phyloP scores from a whole-genome alignment of 2,797 vertebrate species.

The Megaceryle alcyon region DNA sequence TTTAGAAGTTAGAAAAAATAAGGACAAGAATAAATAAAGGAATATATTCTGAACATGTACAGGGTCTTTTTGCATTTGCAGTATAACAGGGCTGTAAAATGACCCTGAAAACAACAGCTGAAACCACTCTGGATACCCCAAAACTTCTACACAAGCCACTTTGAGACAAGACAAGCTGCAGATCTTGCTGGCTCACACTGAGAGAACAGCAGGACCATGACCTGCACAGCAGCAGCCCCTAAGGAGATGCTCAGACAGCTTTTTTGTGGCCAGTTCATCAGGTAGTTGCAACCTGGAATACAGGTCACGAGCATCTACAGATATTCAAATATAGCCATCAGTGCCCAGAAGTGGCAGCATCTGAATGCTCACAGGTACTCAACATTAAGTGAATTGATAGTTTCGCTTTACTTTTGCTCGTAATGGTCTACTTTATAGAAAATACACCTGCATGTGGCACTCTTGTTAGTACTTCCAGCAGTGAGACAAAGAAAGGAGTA shows the following conservation, averaged over 20 bases:
- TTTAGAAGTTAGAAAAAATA: not conserved
- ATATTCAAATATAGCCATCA: not conserved
- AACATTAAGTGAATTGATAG: not conserved
- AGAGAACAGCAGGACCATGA: not conserved
- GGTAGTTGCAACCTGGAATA: not conserved
- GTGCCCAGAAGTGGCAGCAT: not conserved
- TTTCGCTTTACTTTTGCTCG: conserved; percentile 1
- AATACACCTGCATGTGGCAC: conserved; percentile 13
- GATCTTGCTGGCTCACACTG: not conserved
- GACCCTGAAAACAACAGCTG: not conserved
- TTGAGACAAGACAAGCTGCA: not conserved
- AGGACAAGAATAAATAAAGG: not conserved
- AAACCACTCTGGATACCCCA: not conserved
- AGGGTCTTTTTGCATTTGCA: not conserved
- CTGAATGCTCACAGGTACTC: conserved; percentile 2
- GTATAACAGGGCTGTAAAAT: not conserved
- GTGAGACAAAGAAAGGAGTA: not conserved
- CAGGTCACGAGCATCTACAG: not conserved
- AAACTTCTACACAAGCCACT: not conserved
- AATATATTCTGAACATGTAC: not conserved
- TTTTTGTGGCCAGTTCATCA: not conserved
- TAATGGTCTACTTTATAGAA: conserved; percentile 31
- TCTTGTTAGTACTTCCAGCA: conserved; percentile 31
- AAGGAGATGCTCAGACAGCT: not conserved
- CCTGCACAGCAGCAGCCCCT: not conserved